Percentiles rank a stretch among this genome's conserved stretches.
These are phyloP conservation scores for Eptatretus burgeri DNA, from an alignment of 2,113 vertebrate genomes.

Conservation along the genomic window DNA sequence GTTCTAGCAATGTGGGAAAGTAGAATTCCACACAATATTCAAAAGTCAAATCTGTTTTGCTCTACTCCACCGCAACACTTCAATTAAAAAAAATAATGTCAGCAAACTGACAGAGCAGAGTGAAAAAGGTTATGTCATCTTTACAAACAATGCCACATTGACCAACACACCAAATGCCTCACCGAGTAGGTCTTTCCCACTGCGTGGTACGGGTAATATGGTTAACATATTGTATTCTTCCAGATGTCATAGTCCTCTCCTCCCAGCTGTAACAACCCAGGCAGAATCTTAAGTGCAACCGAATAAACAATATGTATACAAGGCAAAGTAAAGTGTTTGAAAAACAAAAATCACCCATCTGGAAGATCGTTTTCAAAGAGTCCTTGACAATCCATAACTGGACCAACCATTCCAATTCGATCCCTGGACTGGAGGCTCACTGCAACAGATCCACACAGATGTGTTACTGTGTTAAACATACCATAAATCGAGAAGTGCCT, in stretches of 20 bases:
- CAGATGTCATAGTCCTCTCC: slow-evolving; percentile 61
- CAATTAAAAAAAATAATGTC: too few species aligned
- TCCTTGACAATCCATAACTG: slow-evolving; percentile 75
- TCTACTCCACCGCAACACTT: too few species aligned
- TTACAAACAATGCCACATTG: too few species aligned
- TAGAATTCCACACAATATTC: too few species aligned
- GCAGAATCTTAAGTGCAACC: not conserved
- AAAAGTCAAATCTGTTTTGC: too few species aligned
- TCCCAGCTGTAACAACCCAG: slow-evolving; percentile 33
- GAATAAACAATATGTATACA: slow-evolving; percentile 12
- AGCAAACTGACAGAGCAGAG: too few species aligned
- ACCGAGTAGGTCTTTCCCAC: slow-evolving; percentile 77
- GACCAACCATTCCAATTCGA: slow-evolving; percentile 61
- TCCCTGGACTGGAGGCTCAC: slow-evolving; percentile 85
- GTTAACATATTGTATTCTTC: slow-evolving; percentile 79
- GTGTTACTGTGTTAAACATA: too few species aligned
- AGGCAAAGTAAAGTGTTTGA: slow-evolving; percentile 13
- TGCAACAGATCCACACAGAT: slow-evolving; percentile 13
- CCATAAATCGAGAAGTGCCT: too few species aligned
- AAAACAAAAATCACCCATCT: slow-evolving; percentile 36
- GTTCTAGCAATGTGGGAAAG: too few species aligned
- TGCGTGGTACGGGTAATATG: slow-evolving; percentile 75
- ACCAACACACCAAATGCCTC: slow-evolving; percentile 11
- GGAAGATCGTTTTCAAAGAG: slow-evolving; percentile 78
- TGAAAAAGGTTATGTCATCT: too few species aligned